phyloP scores from a whole-genome alignment of 2,888 invertebrate species.

The Conus canariensis region DNA sequence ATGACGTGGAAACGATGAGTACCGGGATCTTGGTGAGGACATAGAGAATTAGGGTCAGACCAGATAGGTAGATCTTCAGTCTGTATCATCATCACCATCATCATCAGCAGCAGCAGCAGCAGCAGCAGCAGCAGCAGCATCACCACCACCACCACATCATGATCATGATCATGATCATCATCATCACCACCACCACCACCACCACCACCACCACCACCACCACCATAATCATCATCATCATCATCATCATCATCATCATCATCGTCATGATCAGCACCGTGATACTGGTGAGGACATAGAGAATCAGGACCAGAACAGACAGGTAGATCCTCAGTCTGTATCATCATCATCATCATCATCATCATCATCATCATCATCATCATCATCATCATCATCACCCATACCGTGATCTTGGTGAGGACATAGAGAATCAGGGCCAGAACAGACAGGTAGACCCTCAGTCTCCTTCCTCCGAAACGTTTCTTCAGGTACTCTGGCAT shows the following conservation, averaged over 20 bases:
- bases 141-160: too few species aligned
- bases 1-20: not conserved
- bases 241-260: too few species aligned
- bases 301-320: too few species aligned
- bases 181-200: too few species aligned
- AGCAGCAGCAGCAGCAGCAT: too few species aligned
- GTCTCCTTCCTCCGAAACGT: conserved; percentile 81
- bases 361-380: not conserved
- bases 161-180: too few species aligned
- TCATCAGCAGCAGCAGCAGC: too few species aligned
- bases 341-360: too few species aligned
- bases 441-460: conserved; percentile 78
- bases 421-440: conserved; percentile 69
- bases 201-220: not conserved
- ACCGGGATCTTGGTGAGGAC: conserved; percentile 67
- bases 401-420: conserved; percentile 66
- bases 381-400: not conserved
- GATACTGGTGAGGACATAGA: conserved; percentile 51
- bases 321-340: conserved; percentile 74
- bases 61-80: conserved; percentile 80
- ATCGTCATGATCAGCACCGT: too few species aligned
- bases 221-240: not conserved
- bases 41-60: conserved; percentile 66
- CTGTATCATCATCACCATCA: conserved; percentile 55
- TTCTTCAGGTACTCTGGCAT: conserved; percentile 81